These are phyloP conservation scores for Psococerastis gibbosa DNA, from an alignment of 2,888 invertebrate genomes.

Conservation along the genomic window DNA sequence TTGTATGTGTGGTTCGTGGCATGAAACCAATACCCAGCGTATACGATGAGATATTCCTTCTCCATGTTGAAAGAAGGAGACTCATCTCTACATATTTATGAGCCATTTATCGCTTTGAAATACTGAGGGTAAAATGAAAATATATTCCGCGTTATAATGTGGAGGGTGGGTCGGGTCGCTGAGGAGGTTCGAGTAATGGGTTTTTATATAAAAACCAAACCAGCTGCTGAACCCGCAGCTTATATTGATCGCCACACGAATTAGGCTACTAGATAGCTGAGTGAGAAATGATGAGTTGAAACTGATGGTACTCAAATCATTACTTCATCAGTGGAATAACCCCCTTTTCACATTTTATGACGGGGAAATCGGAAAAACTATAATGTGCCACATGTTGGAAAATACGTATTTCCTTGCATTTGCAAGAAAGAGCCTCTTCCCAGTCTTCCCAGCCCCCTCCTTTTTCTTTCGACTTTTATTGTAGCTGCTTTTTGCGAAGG, in stretches of 20 bases:
- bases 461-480: too few relatives aligned
- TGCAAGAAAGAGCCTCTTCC: too few relatives aligned
- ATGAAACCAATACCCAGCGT: too few relatives aligned
- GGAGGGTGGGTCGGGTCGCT: not conserved
- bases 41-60: too few relatives aligned
- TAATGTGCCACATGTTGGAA: too few relatives aligned
- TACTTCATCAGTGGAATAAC: not conserved
- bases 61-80: not conserved
- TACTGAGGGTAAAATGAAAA: slow-evolving; percentile 5
- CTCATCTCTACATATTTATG: slow-evolving; percentile 9
- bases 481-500: too few relatives aligned
- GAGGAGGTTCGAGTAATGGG: slow-evolving; percentile 2
- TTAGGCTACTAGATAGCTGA: not conserved
- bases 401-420: too few relatives aligned
- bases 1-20: too few relatives aligned
- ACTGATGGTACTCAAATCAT: not conserved
- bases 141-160: slow-evolving; percentile 1
- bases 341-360: too few relatives aligned
- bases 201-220: slow-evolving; percentile 10
- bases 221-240: slow-evolving; percentile 1
- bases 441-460: too few relatives aligned
- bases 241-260: slow-evolving; percentile 3
- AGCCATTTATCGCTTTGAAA: slow-evolving; percentile 7
- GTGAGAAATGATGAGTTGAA: not conserved
- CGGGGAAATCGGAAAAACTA: too few relatives aligned